A percentile compares a stretch with the other conserved stretches of the same genome.
Evolutionary conservation across 2,797 vertebrate species (phyloP).

Genomic region (Sebastes taczanowskii): DNA sequence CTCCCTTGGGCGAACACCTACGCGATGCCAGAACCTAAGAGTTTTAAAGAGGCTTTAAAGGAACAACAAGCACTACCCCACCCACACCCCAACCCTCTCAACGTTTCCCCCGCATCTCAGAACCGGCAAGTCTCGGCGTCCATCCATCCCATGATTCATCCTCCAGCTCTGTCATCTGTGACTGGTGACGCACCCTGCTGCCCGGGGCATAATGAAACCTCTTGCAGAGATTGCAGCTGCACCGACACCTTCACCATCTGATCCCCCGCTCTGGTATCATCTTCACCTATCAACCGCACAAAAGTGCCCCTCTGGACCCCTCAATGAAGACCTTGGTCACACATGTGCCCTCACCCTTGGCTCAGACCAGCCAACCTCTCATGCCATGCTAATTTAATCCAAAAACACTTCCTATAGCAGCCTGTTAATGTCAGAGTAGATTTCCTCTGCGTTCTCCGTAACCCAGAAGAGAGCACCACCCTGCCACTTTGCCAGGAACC

Average conservation of each 20-base stretch:
- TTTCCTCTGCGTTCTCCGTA: constrained; percentile 81
- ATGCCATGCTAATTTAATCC: constrained; percentile 85
- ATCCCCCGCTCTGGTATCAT: constrained; percentile 41
- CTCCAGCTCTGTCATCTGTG: constrained; percentile 64
- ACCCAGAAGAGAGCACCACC: constrained; percentile 85
- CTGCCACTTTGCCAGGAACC: constrained; percentile 84
- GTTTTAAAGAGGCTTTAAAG: constrained; percentile 53
- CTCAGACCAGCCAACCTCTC: constrained; percentile 54
- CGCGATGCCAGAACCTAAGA: constrained; percentile 36
- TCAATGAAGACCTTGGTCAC: constrained; percentile 25
- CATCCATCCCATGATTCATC: constrained; percentile 67
- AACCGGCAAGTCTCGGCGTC: constrained; percentile 55
- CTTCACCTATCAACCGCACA: constrained; percentile 21
- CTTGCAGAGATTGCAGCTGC: constrained; percentile 55
- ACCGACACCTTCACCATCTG: constrained; percentile 24
- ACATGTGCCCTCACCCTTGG: constrained; percentile 48
- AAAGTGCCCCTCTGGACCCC: constrained; percentile 9
- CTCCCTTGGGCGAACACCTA: constrained; percentile 26
- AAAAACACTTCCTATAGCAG: constrained; percentile 88
- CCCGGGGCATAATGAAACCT: constrained; percentile 54
- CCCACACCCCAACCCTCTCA: constrained; percentile 48
- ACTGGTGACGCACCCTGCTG: constrained; percentile 55
- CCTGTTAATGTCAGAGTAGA: constrained; percentile 86
- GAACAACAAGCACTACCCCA: constrained; percentile 50
- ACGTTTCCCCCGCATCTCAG: constrained; percentile 43